Evolutionary conservation across 2,888 invertebrate genomes (phyloP), one percentile per base, ranked within the genome.

Genomic region (Watsonalla binaria): DNA sequence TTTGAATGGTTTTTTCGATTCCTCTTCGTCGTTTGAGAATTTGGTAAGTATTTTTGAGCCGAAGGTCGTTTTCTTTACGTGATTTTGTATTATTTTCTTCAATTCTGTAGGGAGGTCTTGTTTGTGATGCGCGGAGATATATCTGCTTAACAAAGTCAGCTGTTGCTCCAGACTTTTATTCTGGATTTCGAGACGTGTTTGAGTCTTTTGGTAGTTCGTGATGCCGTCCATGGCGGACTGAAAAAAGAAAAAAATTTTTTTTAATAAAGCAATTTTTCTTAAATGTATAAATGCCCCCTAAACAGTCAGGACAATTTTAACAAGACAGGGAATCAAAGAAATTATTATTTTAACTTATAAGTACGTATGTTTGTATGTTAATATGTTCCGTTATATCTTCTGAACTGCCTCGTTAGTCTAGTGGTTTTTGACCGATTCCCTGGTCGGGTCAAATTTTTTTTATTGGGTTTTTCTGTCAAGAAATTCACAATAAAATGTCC

Each of bases 91-190:
- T 47, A 96, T 94, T 61, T 95, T 92, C 51, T 95, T 92, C 5
- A 96, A 93, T 57, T 96, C 96, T 0, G 92, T 87, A 0, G 96
- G 96, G 50, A 95, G 84, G 51, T 96, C 96, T 46, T 93, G 90
- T 52, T 93, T 92, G 24, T 94, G 92, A 52, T 96, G 76, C 5
- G 92, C 92, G 6, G 94, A 92, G n/a, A 97, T 92, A 77, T 94
- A 96, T 2, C 93, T 92, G 5, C 95, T 95, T 6, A 97, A 84
- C 0, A 95, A 91, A 0, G 93, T 91, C 0, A 96, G 92, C 0
- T 96, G 95, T 8, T 95, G 93, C 73, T 96, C 96, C 58, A 96
- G 77, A 0, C 93, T 91, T 68, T 95, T 94, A 68, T 94, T 94
- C 59, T 94, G 94, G 4, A 93, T 90, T 72, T 96, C 96, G 0